These are phyloP conservation scores for Anneissia japonica DNA, from an alignment of 35 echinoderm and acorn worm genomes.

Conservation along the genomic window DNA sequence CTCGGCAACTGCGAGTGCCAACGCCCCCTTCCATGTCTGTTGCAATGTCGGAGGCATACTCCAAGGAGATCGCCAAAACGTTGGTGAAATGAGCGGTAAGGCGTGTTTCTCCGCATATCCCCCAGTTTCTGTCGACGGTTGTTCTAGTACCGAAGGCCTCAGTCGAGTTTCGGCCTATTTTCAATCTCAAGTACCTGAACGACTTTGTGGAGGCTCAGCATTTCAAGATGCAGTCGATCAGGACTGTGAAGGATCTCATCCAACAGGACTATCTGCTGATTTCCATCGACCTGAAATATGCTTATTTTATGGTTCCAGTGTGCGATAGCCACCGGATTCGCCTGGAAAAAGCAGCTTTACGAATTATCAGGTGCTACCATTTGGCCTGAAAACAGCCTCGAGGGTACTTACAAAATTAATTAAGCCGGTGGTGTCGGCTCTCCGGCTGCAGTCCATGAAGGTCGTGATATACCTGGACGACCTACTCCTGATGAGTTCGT, in stretches of 20 bases:
- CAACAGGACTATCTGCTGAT: neutral
- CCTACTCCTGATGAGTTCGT: too few species aligned
- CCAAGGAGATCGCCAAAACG: too few species aligned
- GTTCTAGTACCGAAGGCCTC: too few species aligned
- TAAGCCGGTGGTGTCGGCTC: constrained; percentile 8
- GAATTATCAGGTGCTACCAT: too few species aligned
- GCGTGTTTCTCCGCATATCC: too few species aligned
- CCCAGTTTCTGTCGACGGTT: too few species aligned
- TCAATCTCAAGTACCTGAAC: constrained; percentile 22
- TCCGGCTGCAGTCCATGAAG: neutral
- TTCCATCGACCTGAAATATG: constrained; percentile 5
- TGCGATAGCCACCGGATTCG: neutral
- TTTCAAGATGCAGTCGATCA: constrained; percentile 26
- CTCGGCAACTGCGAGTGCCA: too few species aligned
- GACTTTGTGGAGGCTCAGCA: neutral
- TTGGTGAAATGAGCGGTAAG: too few species aligned
- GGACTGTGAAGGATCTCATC: constrained; percentile 3
- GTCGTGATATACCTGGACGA: constrained; percentile 27
- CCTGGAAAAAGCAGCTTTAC: too few species aligned
- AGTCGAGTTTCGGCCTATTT: too few species aligned
- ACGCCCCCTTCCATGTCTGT: too few species aligned
- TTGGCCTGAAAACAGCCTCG: neutral
- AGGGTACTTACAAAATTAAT: constrained; percentile 21
- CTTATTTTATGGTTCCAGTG: constrained; percentile 17
- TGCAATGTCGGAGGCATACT: too few species aligned